Conservation (phyloP, 2,113 vertebrate species). For the Protobothrops mucrosquamatus region DNA sequence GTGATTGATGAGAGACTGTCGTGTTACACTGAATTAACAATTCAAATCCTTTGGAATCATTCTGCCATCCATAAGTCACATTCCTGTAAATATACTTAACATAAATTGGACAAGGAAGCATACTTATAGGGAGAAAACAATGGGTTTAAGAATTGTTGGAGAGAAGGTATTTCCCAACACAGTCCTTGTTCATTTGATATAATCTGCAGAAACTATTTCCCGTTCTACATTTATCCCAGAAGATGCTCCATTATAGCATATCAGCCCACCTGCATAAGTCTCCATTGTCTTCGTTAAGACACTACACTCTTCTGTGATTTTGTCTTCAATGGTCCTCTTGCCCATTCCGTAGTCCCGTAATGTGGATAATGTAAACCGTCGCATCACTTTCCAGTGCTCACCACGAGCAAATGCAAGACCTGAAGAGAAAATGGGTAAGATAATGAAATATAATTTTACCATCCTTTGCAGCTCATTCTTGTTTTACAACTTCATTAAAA, state of each 20-base stretch:
- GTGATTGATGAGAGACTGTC: not conserved
- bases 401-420: slow-evolving; percentile 48
- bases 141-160: not conserved
- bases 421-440: not conserved
- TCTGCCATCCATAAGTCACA: not conserved
- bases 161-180: not conserved
- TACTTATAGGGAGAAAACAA: not conserved
- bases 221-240: not conserved
- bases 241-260: not conserved
- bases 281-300: slow-evolving; percentile 39
- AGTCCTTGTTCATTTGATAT: not conserved
- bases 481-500: not conserved
- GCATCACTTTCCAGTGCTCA: slow-evolving; percentile 56
- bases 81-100: not conserved
- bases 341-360: slow-evolving; percentile 55
- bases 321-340: slow-evolving; percentile 46
- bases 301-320: slow-evolving; percentile 42
- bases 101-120: not conserved
- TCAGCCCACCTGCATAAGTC: slow-evolving; percentile 5
- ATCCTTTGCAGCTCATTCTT: not conserved
- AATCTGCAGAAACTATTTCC: not conserved
- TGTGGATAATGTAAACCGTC: slow-evolving; percentile 53
- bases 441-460: not conserved
- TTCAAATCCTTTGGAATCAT: not conserved
- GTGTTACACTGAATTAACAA: not conserved